Percentiles rank a stretch among this genome's conserved stretches.
phyloP scores from a whole-genome alignment of 2,888 invertebrate genomes.

The Plebejus anna region DNA sequence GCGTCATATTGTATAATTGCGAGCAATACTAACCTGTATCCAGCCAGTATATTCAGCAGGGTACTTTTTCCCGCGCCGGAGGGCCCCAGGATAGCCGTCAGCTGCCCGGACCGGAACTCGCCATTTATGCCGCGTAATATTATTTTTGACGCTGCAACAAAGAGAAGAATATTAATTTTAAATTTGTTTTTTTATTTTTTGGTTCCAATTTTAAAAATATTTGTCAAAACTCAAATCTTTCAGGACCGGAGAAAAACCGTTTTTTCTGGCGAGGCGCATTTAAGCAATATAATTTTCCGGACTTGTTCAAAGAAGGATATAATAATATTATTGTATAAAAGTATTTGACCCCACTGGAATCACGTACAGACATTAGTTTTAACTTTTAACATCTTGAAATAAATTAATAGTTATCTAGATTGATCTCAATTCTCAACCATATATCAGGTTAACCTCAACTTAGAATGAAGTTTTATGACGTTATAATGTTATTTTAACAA shows the following conservation, averaged over 20 bases:
- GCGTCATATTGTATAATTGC: too few species aligned
- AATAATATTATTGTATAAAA: too few species aligned
- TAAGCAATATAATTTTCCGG: too few species aligned
- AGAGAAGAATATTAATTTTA: neutral
- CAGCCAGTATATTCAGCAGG: conserved; percentile 92
- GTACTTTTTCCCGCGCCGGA: conserved; percentile 96
- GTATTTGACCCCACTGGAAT: neutral
- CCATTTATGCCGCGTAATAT: conserved; percentile 91
- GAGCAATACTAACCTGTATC: conserved; percentile 87
- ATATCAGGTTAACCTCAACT: neutral
- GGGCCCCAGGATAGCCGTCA: conserved; percentile 95
- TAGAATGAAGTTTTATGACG: neutral
- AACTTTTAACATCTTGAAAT: neutral
- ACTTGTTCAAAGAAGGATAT: too few species aligned
- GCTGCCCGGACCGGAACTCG: conserved; percentile 89
- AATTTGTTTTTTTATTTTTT: neutral
- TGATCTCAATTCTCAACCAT: neutral
- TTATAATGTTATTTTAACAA: neutral
- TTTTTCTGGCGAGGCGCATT: too few species aligned
- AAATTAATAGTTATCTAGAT: neutral
- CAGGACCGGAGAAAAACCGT: too few species aligned
- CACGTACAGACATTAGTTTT: neutral
- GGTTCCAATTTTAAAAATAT: too few species aligned
- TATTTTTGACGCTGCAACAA: conserved; percentile 84
- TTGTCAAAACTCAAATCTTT: too few species aligned